Percentiles rank a stretch among this genome's conserved stretches.
These are phyloP conservation scores for Drosophila multiciliata DNA, from an alignment of 2,888 invertebrate genomes.

Conservation along the genomic window DNA sequence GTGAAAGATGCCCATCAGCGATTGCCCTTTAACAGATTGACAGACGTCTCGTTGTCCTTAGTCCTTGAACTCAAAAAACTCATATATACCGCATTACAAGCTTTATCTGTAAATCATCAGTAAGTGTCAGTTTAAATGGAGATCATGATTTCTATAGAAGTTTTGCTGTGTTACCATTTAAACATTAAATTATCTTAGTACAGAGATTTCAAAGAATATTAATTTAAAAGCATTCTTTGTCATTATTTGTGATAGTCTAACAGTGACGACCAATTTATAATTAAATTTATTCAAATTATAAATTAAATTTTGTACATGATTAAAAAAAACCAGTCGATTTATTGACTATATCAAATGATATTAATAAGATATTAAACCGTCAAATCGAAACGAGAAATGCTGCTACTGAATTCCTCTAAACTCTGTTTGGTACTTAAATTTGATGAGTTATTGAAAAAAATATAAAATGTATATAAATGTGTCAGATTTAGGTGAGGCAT, in stretches of 20 bases:
- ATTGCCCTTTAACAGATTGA: conserved; percentile 59
- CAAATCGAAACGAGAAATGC: neutral
- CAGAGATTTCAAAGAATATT: neutral
- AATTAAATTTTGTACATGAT: neutral
- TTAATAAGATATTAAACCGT: neutral
- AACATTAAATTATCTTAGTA: neutral
- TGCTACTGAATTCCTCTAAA: neutral
- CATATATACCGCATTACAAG: conserved; percentile 6
- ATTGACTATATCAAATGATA: too few relatives aligned
- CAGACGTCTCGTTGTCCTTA: conserved; percentile 11
- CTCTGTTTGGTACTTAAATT: neutral
- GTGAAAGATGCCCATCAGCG: conserved; percentile 51
- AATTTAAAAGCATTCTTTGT: neutral
- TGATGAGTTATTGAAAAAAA: neutral
- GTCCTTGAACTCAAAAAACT: conserved; percentile 13
- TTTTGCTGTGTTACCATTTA: neutral
- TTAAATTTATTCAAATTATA: too few relatives aligned
- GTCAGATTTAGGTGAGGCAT: neutral
- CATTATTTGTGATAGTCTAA: neutral
- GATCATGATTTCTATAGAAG: neutral
- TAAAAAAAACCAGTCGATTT: neutral
- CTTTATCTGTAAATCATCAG: conserved; percentile 25
- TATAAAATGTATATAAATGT: neutral
- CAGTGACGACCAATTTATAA: too few relatives aligned
- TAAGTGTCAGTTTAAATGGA: conserved; percentile 34